A percentile compares a stretch with the other conserved stretches of the same genome.
Conservation (phyloP, 2,888 invertebrate genomes). For the Diogma glabrata region DNA sequence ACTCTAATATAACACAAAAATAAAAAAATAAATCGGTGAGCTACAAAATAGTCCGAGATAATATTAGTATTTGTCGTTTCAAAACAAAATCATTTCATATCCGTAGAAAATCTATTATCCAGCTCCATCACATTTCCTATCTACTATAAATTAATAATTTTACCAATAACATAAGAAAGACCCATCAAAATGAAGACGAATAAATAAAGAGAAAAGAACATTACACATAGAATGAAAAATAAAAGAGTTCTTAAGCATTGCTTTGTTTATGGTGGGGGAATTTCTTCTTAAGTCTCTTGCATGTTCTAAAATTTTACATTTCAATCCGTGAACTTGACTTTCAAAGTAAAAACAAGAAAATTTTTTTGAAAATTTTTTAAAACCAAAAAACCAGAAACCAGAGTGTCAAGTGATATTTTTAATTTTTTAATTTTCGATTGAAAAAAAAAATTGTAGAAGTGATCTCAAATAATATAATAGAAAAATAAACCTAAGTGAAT, state of each 20-base stretch:
- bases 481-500: slow-evolving; percentile 4
- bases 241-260: neutral
- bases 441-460: slow-evolving; percentile 1
- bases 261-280: slow-evolving; percentile 21
- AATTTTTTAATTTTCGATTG: neutral
- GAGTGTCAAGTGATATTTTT: slow-evolving; percentile 5
- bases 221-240: neutral
- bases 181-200: neutral
- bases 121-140: too few species aligned
- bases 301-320: slow-evolving; percentile 29
- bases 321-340: slow-evolving; percentile 32
- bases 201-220: neutral
- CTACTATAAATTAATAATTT: too few species aligned
- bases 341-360: too few species aligned
- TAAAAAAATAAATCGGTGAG: too few species aligned
- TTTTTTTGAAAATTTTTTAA: too few species aligned
- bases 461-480: neutral
- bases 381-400: too few species aligned
- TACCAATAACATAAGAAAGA: too few species aligned
- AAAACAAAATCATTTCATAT: too few species aligned
- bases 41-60: too few species aligned
- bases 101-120: too few species aligned
- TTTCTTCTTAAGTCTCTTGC: slow-evolving; percentile 32
- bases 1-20: too few species aligned
- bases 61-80: too few species aligned